Base-by-base conservation (phyloP, 2,888 invertebrate species). In the Spicauda simplicius region DNA sequence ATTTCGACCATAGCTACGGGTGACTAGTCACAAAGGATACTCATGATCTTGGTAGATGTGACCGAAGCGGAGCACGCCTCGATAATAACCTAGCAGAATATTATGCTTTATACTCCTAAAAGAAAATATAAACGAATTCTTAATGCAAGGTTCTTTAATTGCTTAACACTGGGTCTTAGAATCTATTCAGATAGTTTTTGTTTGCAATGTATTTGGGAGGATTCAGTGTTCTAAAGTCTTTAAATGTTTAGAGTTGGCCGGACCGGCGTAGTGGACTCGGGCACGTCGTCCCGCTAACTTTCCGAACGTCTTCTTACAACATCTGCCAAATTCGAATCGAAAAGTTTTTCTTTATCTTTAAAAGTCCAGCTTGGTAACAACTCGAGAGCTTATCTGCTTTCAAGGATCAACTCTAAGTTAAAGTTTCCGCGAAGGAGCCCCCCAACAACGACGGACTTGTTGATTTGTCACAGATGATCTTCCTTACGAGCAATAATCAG, bases 311-410 rank as follows among this genome's bases (percentile, higher is more conserved):
- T 65, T 59, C 58, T 59, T 59, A 59, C 59, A 80, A 78, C 82
- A 84, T 87, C 82, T 85, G 84, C 83, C 82, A 85, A 87, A 88
- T 86, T 80, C 79, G 83, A 86, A 84, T 84, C 78, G 77, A 78
- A 85, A 88, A 88, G 77, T 86, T 87, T 85, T 82, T 84, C 84
- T 88, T 85, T 87, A 84, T 84, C 82, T 84, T 82, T 75, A 70
- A 76, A 80, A 83, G 80, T 87, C 80, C 81, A 80, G 81, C 75
- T 81, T 74, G 69, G 85, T 83, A 84, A 83, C 81, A 82, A 84
- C 75, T 78, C 70, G 53, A 68, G 70, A 78, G 80, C 81, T 86
- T 85, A 85, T 84, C 81, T 80, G 30, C 63, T 64, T 71, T 56
- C 69, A 62, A 68, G 62, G 59, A 61, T 71, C 71, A 69, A 70